These are phyloP conservation scores for Nannoperca obscura DNA, from an alignment of 2,797 vertebrate genomes.

Conservation along the genomic window DNA sequence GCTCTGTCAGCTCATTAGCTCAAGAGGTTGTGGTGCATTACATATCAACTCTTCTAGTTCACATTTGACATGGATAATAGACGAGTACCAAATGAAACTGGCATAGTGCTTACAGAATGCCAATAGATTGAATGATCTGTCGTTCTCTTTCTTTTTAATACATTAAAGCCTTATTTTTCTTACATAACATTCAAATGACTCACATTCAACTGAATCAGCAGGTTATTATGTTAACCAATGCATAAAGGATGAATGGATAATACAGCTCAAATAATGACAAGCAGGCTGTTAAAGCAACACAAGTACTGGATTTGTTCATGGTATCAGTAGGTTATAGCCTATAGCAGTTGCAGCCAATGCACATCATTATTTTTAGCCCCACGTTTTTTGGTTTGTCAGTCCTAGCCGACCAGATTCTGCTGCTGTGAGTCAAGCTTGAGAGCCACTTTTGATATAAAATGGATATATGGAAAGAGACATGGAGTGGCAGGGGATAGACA, in stretches of 20 bases:
- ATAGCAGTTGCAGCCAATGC: background rate
- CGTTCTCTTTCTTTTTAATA: background rate
- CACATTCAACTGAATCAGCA: background rate
- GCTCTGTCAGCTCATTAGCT: constrained; percentile 26
- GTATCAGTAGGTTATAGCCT: background rate
- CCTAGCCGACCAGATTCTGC: background rate
- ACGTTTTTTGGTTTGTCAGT: constrained; percentile 3
- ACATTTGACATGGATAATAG: background rate
- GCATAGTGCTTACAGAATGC: background rate
- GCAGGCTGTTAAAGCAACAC: background rate
- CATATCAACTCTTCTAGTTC: background rate
- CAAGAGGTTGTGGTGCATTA: constrained; percentile 2
- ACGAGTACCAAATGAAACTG: background rate
- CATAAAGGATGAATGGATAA: background rate
- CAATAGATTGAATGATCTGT: background rate
- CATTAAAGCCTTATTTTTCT: background rate
- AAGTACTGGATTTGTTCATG: background rate
- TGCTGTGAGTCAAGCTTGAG: constrained; percentile 32
- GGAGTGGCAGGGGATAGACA: constrained; percentile 12
- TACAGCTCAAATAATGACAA: background rate
- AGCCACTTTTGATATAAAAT: constrained; percentile 8
- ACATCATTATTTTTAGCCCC: constrained; percentile 22
- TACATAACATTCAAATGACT: background rate
- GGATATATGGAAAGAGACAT: constrained; percentile 21
- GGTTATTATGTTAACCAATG: background rate